phyloP scores from a whole-genome alignment of 2,797 vertebrate species.

The Sebastiscus albofasciatus region DNA sequence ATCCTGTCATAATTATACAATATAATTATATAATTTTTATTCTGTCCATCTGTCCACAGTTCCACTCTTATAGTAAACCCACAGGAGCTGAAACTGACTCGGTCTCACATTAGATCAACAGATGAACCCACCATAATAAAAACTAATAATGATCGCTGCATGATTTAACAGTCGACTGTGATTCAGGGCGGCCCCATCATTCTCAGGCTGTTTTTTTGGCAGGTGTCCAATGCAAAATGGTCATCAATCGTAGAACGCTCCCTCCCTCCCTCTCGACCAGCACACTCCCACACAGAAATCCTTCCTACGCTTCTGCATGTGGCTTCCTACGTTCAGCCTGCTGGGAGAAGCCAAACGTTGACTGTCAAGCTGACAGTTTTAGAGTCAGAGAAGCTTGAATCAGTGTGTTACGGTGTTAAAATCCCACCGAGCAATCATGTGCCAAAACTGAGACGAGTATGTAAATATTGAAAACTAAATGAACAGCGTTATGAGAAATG shows the following conservation, averaged over 20 bases:
- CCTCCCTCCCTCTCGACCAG: conserved; percentile 17
- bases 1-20: background rate
- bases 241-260: conserved; percentile 28
- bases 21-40: background rate
- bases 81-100: conserved; percentile 6
- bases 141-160: conserved; percentile 12
- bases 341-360: background rate
- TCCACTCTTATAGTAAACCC: background rate
- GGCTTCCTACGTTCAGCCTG: conserved; percentile 13
- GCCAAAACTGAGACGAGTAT: conserved; percentile 36
- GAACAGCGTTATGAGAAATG: conserved; percentile 22
- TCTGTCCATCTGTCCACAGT: background rate
- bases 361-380: conserved; percentile 13
- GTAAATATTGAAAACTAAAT: conserved; percentile 36
- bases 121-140: conserved; percentile 16
- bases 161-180: conserved; percentile 17
- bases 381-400: conserved; percentile 4
- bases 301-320: conserved; percentile 17
- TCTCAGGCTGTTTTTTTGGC: conserved; percentile 28
- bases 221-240: conserved; percentile 37
- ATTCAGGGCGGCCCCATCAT: conserved; percentile 4
- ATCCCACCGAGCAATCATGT: background rate
- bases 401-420: conserved; percentile 5
- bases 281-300: conserved; percentile 32
- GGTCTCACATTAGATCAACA: conserved; percentile 27